A percentile compares a stretch with the other conserved stretches of the same genome.
Conservation (phyloP, 30 jellyfish, hydroid and myxozoan species). For the Nemopilema nomurai region DNA sequence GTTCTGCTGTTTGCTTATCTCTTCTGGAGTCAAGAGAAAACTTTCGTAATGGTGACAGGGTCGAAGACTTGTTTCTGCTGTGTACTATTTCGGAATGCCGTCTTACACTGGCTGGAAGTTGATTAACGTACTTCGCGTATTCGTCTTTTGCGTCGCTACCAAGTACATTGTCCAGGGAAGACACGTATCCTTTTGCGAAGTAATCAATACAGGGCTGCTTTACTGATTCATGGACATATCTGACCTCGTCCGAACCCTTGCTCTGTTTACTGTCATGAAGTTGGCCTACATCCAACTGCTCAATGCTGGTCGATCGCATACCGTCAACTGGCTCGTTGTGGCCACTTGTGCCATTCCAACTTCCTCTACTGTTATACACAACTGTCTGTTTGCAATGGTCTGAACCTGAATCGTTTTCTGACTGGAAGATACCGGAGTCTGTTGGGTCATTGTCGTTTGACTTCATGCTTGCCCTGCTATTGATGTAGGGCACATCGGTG, state of each 20-base stretch:
- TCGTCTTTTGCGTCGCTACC: neutral
- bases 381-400: neutral
- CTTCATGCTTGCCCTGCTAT: neutral
- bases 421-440: neutral
- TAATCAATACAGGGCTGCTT: neutral
- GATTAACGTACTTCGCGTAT: neutral
- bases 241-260: neutral
- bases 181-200: neutral
- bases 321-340: too few relatives aligned
- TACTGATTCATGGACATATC: neutral
- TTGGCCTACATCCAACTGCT: too few relatives aligned
- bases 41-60: neutral
- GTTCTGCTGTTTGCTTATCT: conserved; percentile 1
- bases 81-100: neutral
- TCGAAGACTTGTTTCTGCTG: neutral
- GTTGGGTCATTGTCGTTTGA: neutral
- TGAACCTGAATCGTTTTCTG: neutral
- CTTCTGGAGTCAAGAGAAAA: neutral
- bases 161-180: conserved; percentile 1
- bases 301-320: too few relatives aligned
- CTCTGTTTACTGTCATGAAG: too few relatives aligned
- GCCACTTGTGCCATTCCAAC: too few relatives aligned
- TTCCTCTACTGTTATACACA: neutral
- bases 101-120: neutral
- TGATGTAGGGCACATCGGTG: neutral